Percentiles rank a stretch among this genome's conserved stretches.
phyloP scores from a whole-genome alignment of 2,797 vertebrate genomes.

The Eulemur mongoz region DNA sequence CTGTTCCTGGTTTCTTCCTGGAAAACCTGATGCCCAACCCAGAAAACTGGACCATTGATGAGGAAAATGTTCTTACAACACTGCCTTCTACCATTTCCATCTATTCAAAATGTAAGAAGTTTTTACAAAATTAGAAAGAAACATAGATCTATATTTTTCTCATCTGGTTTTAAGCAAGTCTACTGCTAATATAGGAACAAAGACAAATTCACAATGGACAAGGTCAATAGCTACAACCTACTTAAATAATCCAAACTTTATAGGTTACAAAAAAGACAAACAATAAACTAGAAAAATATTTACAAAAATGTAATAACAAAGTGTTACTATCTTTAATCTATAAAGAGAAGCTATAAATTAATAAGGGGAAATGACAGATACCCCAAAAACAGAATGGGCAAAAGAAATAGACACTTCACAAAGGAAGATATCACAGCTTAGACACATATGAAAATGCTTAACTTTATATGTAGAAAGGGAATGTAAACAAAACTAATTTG shows the following conservation, averaged over 20 bases:
- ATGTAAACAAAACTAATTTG: neutral
- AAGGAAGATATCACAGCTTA: neutral
- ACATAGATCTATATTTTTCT: neutral
- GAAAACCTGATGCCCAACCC: neutral
- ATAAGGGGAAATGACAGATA: neutral
- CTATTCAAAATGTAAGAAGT: neutral
- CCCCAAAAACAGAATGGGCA: neutral
- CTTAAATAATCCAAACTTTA: neutral
- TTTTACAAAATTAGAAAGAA: neutral
- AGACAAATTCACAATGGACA: neutral
- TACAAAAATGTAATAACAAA: neutral
- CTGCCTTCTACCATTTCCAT: neutral
- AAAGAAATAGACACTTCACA: neutral
- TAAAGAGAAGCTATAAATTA: slow-evolving; percentile 9
- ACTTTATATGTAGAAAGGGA: neutral
- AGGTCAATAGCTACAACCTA: neutral
- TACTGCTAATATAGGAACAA: neutral
- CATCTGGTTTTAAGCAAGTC: neutral
- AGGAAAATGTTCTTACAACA: neutral
- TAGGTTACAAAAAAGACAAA: neutral
- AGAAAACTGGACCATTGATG: neutral
- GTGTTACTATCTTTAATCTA: neutral
- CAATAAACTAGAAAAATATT: neutral
- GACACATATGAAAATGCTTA: neutral
- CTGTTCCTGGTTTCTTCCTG: neutral